phyloP scores from a whole-genome alignment of 1,140 invertebrate species.

The Neodiprion pinetum region DNA sequence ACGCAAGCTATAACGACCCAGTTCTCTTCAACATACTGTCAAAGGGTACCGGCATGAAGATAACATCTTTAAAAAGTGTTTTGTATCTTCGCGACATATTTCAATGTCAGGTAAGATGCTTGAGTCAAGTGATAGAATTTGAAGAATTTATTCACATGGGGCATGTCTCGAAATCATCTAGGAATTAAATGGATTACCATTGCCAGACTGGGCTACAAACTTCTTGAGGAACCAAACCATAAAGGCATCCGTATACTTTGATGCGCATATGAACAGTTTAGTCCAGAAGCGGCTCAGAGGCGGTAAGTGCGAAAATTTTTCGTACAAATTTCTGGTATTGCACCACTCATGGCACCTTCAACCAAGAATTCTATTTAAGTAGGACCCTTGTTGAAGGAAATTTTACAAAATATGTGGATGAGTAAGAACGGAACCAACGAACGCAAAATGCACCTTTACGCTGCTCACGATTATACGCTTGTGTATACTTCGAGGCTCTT shows the following conservation, averaged over 20 bases:
- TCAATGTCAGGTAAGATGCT: slow-evolving; percentile 67
- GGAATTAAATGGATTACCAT: slow-evolving; percentile 66
- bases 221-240: slow-evolving; percentile 73
- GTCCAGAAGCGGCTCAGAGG: slow-evolving; percentile 77
- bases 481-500: slow-evolving; percentile 73
- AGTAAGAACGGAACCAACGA: slow-evolving; percentile 41
- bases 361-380: slow-evolving; percentile 10
- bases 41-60: slow-evolving; percentile 70
- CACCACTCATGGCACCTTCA: neutral
- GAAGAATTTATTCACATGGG: neutral
- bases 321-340: slow-evolving; percentile 15
- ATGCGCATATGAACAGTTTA: slow-evolving; percentile 73
- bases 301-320: slow-evolving; percentile 56
- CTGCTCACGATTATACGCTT: slow-evolving; percentile 78
- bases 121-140: slow-evolving; percentile 6
- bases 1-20: slow-evolving; percentile 64
- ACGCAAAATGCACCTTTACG: slow-evolving; percentile 68
- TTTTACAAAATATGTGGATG: slow-evolving; percentile 51
- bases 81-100: slow-evolving; percentile 79
- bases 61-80: slow-evolving; percentile 70
- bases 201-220: slow-evolving; percentile 76
- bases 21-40: slow-evolving; percentile 51
- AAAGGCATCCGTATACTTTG: slow-evolving; percentile 70
- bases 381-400: slow-evolving; percentile 58
- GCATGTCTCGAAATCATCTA: slow-evolving; percentile 24